Conservation (phyloP, 2,888 invertebrate species). For the Drosophila ochracea region DNA sequence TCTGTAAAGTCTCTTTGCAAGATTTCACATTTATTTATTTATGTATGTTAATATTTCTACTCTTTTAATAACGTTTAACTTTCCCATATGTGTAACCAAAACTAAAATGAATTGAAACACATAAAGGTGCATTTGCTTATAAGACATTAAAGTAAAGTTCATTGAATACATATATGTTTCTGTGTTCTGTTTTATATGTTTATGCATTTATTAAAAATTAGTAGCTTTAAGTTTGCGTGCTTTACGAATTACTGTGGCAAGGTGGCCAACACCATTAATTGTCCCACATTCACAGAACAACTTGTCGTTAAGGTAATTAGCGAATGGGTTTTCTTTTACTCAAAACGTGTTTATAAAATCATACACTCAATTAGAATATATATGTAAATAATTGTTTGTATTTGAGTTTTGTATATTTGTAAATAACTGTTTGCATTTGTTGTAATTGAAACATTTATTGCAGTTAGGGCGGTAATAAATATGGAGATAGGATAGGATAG, state of each 20-base stretch:
- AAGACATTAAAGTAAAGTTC: no score
- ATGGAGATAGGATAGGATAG: neutral
- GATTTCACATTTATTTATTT: neutral
- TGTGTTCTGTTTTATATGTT: neutral
- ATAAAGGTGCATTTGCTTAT: no score
- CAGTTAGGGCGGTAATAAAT: neutral
- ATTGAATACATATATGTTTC: neutral
- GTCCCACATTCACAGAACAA: neutral
- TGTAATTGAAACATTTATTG: neutral
- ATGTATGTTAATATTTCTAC: neutral
- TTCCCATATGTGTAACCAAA: slow-evolving; percentile 1
- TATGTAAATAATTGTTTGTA: neutral
- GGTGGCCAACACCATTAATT: neutral
- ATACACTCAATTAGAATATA: neutral
- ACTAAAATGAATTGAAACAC: slow-evolving; percentile 60
- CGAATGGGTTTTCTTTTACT: neutral
- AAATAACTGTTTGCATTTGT: neutral
- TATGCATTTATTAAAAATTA: slow-evolving; percentile 24
- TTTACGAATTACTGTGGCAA: neutral
- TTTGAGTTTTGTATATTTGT: neutral
- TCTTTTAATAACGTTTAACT: neutral
- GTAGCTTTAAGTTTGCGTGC: slow-evolving; percentile 11
- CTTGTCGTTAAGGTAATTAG: slow-evolving; percentile 16
- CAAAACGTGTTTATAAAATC: neutral
- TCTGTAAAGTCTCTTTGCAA: neutral